Evolutionary conservation across 2,113 vertebrate species (phyloP).

Genomic region (Ochotona curzoniae): DNA sequence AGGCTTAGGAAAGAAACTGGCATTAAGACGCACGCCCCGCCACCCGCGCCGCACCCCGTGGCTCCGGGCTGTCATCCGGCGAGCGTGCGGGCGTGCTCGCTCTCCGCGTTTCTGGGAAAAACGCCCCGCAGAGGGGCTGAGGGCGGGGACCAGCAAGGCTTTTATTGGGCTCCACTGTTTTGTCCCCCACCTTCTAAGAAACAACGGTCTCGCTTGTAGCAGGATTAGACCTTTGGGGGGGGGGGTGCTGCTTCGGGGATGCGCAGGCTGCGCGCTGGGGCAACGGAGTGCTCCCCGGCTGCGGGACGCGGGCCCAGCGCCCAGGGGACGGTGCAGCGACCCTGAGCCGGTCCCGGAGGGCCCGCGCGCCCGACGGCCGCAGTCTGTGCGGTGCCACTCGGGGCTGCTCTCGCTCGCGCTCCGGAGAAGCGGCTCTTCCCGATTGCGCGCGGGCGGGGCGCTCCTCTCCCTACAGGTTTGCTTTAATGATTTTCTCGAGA

Average conservation of each 20-base stretch:
- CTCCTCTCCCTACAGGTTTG: constrained; percentile 82
- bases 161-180: not conserved
- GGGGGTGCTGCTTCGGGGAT: not conserved
- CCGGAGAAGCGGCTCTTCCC: constrained; percentile 28
- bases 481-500: constrained; percentile 87
- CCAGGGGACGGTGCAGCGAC: not conserved
- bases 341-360: not conserved
- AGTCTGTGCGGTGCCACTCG: not conserved
- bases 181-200: not conserved
- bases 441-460: constrained; percentile 75
- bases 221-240: not conserved
- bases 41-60: not conserved
- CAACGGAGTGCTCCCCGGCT: not conserved
- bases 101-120: not conserved
- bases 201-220: not conserved
- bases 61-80: not conserved
- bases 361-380: not conserved
- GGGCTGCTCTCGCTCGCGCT: not conserved
- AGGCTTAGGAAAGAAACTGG: constrained; percentile 32
- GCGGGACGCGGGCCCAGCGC: not conserved
- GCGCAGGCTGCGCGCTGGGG: too few species aligned
- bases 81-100: not conserved
- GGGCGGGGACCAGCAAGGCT: not conserved
- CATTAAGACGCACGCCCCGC: not conserved
- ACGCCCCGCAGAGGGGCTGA: not conserved